phyloP scores from a whole-genome alignment of 2,888 invertebrate species.

The Pocota personata region DNA sequence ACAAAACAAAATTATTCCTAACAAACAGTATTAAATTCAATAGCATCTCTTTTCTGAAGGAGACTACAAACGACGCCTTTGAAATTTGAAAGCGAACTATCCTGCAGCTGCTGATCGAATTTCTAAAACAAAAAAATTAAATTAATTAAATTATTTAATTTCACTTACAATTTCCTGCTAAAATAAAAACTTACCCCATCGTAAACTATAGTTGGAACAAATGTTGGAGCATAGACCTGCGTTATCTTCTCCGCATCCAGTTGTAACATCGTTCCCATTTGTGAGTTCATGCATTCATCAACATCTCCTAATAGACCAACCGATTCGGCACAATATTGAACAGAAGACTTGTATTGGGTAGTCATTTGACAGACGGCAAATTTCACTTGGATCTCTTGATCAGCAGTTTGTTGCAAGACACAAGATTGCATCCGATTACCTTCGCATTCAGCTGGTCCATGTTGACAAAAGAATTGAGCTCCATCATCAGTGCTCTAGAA shows the following conservation, averaged over 20 bases:
- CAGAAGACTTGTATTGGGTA: slow-evolving; percentile 81
- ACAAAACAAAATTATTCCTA: too few species aligned
- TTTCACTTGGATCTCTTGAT: slow-evolving; percentile 82
- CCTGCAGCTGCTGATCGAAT: slow-evolving; percentile 82
- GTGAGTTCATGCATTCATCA: slow-evolving; percentile 81
- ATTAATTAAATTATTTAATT: neutral
- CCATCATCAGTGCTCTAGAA: slow-evolving; percentile 80
- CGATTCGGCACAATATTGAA: slow-evolving; percentile 81
- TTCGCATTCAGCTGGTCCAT: slow-evolving; percentile 86
- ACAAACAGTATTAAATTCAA: too few species aligned
- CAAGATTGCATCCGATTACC: slow-evolving; percentile 87
- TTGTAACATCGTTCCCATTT: slow-evolving; percentile 82
- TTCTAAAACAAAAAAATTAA: slow-evolving; percentile 76
- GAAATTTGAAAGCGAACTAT: slow-evolving; percentile 82
- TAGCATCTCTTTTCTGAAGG: slow-evolving; percentile 76
- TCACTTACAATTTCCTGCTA: too few species aligned
- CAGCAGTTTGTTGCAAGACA: slow-evolving; percentile 82
- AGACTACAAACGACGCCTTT: slow-evolving; percentile 82
- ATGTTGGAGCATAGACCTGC: slow-evolving; percentile 81
- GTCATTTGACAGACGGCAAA: slow-evolving; percentile 85
- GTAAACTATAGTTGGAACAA: slow-evolving; percentile 84
- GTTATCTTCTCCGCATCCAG: slow-evolving; percentile 83
- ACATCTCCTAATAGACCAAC: slow-evolving; percentile 81
- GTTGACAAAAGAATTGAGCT: slow-evolving; percentile 85
- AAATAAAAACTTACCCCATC: slow-evolving; percentile 82